Evolutionary conservation across 2,797 vertebrate genomes (phyloP).

Genomic region (Macropus fuliginosus): DNA sequence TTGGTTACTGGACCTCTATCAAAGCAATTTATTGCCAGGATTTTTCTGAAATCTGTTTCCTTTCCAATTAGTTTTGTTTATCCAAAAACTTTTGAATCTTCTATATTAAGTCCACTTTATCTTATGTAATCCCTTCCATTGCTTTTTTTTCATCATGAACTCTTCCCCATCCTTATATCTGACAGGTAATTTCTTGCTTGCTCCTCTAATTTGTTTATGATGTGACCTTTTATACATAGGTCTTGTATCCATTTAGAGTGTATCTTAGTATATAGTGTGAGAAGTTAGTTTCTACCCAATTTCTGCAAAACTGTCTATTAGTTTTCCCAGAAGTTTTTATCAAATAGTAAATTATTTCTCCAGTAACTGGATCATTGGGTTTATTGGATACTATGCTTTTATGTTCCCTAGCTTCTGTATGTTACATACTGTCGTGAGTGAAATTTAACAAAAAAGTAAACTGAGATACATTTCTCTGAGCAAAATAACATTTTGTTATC

Average conservation of each 20-base stretch:
- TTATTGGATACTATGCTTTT: not conserved
- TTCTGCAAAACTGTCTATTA: not conserved
- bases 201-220: not conserved
- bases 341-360: not conserved
- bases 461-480: not conserved
- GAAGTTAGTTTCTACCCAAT: not conserved
- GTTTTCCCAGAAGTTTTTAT: not conserved
- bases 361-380: not conserved
- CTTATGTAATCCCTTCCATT: not conserved
- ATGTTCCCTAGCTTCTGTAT: not conserved
- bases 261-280: not conserved
- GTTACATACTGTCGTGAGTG: not conserved
- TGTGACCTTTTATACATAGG: not conserved
- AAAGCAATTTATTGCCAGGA: not conserved
- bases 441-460: not conserved
- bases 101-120: not conserved
- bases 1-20: not conserved
- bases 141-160: not conserved
- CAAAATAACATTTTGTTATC: not conserved
- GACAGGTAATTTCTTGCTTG: not conserved
- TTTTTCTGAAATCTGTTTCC: not conserved
- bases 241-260: not conserved
- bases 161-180: not conserved
- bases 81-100: not conserved
- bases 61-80: not conserved